Evolutionary conservation across 2,113 vertebrate genomes (phyloP).

Genomic region (Campylomormyrus tamandua): DNA sequence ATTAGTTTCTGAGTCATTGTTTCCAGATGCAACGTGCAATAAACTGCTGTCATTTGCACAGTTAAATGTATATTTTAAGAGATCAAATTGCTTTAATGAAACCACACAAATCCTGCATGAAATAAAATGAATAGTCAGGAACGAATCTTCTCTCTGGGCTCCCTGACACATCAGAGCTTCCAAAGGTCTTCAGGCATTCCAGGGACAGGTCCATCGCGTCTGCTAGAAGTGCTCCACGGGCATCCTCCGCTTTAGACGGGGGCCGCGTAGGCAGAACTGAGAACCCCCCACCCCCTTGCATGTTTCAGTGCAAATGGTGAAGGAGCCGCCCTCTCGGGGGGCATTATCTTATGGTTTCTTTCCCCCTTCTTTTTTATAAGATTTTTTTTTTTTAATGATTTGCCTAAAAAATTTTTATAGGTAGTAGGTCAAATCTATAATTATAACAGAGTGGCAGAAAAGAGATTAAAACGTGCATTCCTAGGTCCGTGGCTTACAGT

Average conservation of each 20-base stretch:
- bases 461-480: constrained; percentile 45
- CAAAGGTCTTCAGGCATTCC: constrained; percentile 46
- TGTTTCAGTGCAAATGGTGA: constrained; percentile 50
- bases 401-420: constrained; percentile 42
- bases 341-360: constrained; percentile 44
- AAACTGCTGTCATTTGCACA: constrained; percentile 9
- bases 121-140: neutral
- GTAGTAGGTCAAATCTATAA: constrained; percentile 36
- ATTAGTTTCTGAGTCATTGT: neutral
- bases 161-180: constrained; percentile 50
- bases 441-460: constrained; percentile 43
- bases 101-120: neutral
- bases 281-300: constrained; percentile 45
- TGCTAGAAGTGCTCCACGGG: constrained; percentile 36
- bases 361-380: constrained; percentile 38
- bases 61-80: neutral
- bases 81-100: neutral
- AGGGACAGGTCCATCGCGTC: constrained; percentile 35
- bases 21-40: constrained; percentile 4
- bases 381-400: constrained; percentile 37
- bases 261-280: constrained; percentile 37
- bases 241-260: constrained; percentile 25
- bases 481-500: constrained; percentile 41
- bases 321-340: constrained; percentile 37
- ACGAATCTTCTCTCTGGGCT: neutral